A percentile compares a stretch with the other conserved stretches of the same genome.
phyloP scores from a whole-genome alignment of 2,888 invertebrate species.

The Heliothis peltigera region DNA sequence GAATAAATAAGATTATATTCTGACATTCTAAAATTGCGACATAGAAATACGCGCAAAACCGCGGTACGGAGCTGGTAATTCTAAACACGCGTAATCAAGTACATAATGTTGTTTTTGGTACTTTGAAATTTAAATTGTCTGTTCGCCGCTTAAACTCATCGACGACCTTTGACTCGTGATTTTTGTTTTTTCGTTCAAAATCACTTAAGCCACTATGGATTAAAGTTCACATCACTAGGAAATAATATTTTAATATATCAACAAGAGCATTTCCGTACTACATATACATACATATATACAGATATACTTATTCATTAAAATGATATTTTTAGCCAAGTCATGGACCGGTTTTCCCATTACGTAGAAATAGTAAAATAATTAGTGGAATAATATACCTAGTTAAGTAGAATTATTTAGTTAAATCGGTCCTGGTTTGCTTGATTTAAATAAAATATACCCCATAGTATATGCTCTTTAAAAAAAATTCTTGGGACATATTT shows the following conservation, averaged over 20 bases:
- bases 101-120: background rate
- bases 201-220: background rate
- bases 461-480: too few relatives aligned
- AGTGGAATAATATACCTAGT: too few relatives aligned
- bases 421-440: too few relatives aligned
- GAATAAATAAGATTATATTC: too few relatives aligned
- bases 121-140: background rate
- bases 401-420: too few relatives aligned
- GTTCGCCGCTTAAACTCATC: background rate
- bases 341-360: background rate
- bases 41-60: background rate
- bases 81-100: background rate
- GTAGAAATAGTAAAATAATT: too few relatives aligned
- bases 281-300: too few relatives aligned
- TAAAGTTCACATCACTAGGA: conserved; percentile 4
- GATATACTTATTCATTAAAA: background rate
- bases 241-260: background rate
- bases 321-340: background rate
- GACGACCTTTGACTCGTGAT: conserved; percentile 15
- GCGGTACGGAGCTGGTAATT: background rate
- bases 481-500: too few relatives aligned
- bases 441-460: too few relatives aligned
- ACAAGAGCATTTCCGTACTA: background rate
- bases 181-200: background rate
- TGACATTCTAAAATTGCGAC: background rate